Evolutionary conservation across 2,888 invertebrate genomes (phyloP).

Genomic region (Drosophila formosana): DNA sequence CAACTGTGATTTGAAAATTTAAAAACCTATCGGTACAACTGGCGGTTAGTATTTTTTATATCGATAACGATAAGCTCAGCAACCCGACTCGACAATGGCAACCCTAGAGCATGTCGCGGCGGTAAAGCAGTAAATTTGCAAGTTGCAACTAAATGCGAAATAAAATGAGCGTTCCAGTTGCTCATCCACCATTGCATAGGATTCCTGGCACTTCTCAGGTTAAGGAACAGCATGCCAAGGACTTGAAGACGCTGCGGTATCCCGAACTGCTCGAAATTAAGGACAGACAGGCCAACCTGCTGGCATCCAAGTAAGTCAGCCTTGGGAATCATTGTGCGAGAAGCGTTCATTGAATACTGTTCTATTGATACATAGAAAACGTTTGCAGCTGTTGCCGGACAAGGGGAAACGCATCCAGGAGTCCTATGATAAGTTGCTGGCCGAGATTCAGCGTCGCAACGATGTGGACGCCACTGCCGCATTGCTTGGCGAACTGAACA

Average conservation of each 20-base stretch:
- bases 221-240: slow-evolving; percentile 74
- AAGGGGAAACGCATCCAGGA: slow-evolving; percentile 83
- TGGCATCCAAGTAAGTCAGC: slow-evolving; percentile 80
- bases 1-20: not conserved
- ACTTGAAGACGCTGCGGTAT: slow-evolving; percentile 74
- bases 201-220: slow-evolving; percentile 75
- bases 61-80: not conserved
- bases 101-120: slow-evolving; percentile 6
- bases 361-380: slow-evolving; percentile 57
- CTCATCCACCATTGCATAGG: slow-evolving; percentile 61
- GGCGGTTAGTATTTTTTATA: not conserved
- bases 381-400: slow-evolving; percentile 79
- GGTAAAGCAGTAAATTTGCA: slow-evolving; percentile 9
- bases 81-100: not conserved
- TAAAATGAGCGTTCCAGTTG: slow-evolving; percentile 15
- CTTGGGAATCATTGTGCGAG: not conserved
- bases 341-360: not conserved
- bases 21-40: not conserved
- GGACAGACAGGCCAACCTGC: slow-evolving; percentile 80
- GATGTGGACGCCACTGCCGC: slow-evolving; percentile 80
- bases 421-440: slow-evolving; percentile 76
- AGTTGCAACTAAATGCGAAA: slow-evolving; percentile 20
- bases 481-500: slow-evolving; percentile 83
- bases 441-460: slow-evolving; percentile 77
- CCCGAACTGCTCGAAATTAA: slow-evolving; percentile 81